Base-by-base conservation (phyloP, 1,140 invertebrate genomes). In the Camponotus vicinus region DNA sequence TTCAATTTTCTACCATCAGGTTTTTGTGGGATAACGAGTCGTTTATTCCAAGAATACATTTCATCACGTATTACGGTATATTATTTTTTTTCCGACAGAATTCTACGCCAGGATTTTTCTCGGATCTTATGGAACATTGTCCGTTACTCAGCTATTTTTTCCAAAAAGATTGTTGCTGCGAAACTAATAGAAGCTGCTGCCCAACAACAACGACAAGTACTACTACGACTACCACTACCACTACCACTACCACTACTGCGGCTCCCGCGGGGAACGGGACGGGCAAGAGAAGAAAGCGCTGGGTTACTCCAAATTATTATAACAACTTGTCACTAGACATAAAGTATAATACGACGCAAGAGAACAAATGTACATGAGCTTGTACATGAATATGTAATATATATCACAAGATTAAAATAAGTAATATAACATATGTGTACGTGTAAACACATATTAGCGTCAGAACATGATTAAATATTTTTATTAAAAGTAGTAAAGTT, bases 391-490 rank as follows among this genome's bases (percentile, higher is more conserved):
- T 73, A 59, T 70, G 40, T 61, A 21, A 21, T 57, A 45, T 18
- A 18, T 49, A 15, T 1, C 11, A 27, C 13, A 15, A 7, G 49
- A n/a, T 0, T 40, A 49, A 52, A 9, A 59, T 73, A 55, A 42
- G 21, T 82, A 73, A 73, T 45, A 40, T 11, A 21, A 61, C 45
- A 32, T 32, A 78, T 6, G 66, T 70, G 40, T 67, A 67, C 37
- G 37, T 34, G 52, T 15, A 71, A 42, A 70, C 37, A 70, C 42
- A 15, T 52, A 9, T 34, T 27, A 0, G 27, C 27, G 27, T 27
- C 27, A 27, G 27, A 52, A 52, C n/a, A 78, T n/a, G 32, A 5
- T 57, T n/a, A 75, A 57, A 34, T 64, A 77, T 78, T 75, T 8
- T 6, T 34, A 18, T 66, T 37, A 49, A 66, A 49, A 76, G 42